Percentiles rank a stretch among this genome's conserved stretches.
These are phyloP conservation scores for Eurystomus gularis DNA, from an alignment of 2,113 vertebrate species.

Conservation along the genomic window DNA sequence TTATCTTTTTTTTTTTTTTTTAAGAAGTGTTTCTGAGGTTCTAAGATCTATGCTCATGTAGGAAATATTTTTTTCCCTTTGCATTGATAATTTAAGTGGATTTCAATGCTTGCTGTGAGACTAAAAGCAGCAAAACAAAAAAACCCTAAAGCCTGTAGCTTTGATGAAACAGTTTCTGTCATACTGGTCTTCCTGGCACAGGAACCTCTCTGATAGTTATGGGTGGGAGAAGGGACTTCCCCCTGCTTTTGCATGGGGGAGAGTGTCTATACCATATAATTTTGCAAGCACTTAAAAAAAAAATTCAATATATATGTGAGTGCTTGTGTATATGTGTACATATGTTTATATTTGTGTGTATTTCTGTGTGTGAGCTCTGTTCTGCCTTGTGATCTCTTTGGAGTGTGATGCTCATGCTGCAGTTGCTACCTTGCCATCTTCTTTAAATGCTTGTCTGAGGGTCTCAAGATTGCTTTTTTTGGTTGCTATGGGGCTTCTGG, in stretches of 20 bases:
- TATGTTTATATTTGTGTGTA: too few relatives aligned
- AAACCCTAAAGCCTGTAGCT: neutral
- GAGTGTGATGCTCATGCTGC: fast-evolving
- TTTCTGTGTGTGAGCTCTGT: neutral
- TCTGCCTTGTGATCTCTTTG: neutral
- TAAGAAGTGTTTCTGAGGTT: neutral
- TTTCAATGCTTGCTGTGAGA: neutral
- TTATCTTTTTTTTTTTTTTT: neutral
- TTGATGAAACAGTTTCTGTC: neutral
- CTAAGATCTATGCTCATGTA: neutral
- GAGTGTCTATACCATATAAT: neutral
- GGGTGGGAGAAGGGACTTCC: neutral
- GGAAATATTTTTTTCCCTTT: neutral
- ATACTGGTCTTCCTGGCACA: neutral
- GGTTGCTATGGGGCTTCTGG: neutral
- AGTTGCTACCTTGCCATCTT: neutral
- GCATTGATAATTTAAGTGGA: neutral
- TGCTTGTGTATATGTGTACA: neutral
- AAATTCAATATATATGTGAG: fast-evolving
- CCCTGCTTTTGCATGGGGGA: neutral
- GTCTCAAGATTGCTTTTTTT: neutral
- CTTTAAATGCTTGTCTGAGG: neutral
- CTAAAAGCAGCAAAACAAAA: neutral
- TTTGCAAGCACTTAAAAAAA: neutral
- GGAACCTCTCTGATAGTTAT: neutral